These are phyloP conservation scores for Nysson spinosus DNA, from an alignment of 2,888 invertebrate species.

Conservation along the genomic window DNA sequence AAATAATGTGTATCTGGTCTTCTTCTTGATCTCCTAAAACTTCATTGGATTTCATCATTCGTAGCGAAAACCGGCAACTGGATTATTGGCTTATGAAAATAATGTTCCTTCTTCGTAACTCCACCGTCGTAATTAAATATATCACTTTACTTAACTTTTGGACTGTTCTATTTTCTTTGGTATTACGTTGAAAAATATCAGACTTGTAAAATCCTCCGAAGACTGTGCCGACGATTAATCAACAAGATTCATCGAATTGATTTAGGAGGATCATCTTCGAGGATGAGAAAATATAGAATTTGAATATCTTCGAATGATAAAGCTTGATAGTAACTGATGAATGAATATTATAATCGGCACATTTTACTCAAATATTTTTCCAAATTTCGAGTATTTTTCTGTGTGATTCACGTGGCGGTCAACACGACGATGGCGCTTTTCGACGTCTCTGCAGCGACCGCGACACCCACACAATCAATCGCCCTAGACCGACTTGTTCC, in stretches of 20 bases:
- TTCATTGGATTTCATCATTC: conserved; percentile 43
- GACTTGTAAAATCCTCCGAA: too few relatives aligned
- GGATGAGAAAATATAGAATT: too few relatives aligned
- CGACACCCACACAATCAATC: conserved; percentile 62
- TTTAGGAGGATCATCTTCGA: too few relatives aligned
- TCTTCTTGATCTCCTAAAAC: conserved; percentile 18
- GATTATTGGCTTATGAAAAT: conserved; percentile 18
- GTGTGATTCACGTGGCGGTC: conserved; percentile 57
- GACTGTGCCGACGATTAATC: too few relatives aligned
- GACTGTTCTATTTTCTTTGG: too few relatives aligned
- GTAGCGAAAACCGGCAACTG: conserved; percentile 48
- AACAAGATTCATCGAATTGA: too few relatives aligned
- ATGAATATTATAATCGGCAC: too few relatives aligned
- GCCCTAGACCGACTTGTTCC: conserved; percentile 53
- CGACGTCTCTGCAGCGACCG: conserved; percentile 57
- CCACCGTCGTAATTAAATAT: too few relatives aligned
- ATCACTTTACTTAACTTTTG: too few relatives aligned
- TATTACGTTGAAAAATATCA: too few relatives aligned
- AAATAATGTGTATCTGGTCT: conserved; percentile 47
- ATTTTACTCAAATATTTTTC: conserved; percentile 11
- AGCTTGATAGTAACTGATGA: too few relatives aligned
- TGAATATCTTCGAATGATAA: too few relatives aligned
- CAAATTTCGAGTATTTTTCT: conserved; percentile 34
- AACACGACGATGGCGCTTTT: conserved; percentile 59
- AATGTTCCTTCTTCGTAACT: neutral